Evolutionary conservation across 2,888 invertebrate species (phyloP).

Genomic region (Drosophila cognata): DNA sequence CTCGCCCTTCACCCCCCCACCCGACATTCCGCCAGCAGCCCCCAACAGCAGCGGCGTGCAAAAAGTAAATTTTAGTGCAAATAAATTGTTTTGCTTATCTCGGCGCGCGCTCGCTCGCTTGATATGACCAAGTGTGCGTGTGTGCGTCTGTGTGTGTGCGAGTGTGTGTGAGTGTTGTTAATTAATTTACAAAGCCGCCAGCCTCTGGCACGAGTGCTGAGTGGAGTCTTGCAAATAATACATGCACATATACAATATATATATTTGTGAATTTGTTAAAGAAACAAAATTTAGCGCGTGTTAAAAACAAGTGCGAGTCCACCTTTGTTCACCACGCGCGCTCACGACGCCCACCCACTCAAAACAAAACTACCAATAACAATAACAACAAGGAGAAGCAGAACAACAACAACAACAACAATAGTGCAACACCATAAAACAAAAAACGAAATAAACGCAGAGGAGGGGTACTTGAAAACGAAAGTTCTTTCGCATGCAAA

Average conservation of each 20-base stretch:
- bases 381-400: conserved; percentile 19
- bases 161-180: conserved; percentile 66
- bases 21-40: conserved; percentile 29
- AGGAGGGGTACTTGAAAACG: conserved; percentile 69
- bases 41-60: conserved; percentile 57
- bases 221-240: conserved; percentile 53
- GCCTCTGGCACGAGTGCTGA: conserved; percentile 27
- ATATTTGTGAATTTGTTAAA: conserved; percentile 43
- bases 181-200: conserved; percentile 69
- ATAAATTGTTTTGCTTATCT: conserved; percentile 81
- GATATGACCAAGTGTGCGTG: conserved; percentile 51
- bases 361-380: conserved; percentile 28
- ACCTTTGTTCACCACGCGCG: conserved; percentile 38
- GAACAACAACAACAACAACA: conserved; percentile 14
- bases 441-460: conserved; percentile 1
- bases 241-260: conserved; percentile 37
- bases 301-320: conserved; percentile 42
- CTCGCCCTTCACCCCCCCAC: conserved; percentile 22
- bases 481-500: conserved; percentile 74
- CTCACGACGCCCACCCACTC: conserved; percentile 25
- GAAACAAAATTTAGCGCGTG: conserved; percentile 42
- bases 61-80: conserved; percentile 80
- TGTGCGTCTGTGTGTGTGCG: conserved; percentile 39
- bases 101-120: conserved; percentile 62
- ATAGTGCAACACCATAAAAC: conserved; percentile 10